Evolutionary conservation across 2,888 invertebrate species (phyloP), one percentile per base, ranked within the genome.

Genomic region (Lepidocyrtoides sp.): DNA sequence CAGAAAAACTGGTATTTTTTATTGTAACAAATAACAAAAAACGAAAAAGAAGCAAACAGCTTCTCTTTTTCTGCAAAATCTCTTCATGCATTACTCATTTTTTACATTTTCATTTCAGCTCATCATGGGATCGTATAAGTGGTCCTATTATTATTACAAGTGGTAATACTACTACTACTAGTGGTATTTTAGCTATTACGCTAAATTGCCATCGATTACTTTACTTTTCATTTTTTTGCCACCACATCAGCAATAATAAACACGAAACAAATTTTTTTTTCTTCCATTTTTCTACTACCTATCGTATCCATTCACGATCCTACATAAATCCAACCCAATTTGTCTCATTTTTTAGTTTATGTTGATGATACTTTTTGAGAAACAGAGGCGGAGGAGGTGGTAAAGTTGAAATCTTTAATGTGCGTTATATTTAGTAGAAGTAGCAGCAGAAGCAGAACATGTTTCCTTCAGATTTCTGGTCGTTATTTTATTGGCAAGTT

Each of bases 1-100:
- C 57, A 23, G 85, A 86, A 86, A 86, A 86, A 86, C 85, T 86
- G 85, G 85, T 86, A 72, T 86, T 86, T 84, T 84, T 84, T 75
- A 86, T 86, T 54, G 84, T 57, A 85, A 72, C 29, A 44, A 23
- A 41, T 20, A 54, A 14, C 41, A n/a, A n/a, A n/a, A n/a, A 29
- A n/a, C 69, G 26, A 32, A 3, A 57, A 7, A 7, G 2, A 75
- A 48, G n/a, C 44, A 41, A 63, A 36, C 69, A 69, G 36, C 32
- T 4, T 36, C 8, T 36, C 36, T 36, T 69, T 54, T 41, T 36
- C 69, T 7, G 17, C 5, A 20, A 69, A 17, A 36, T 36, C 36
- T 36, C 60, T 51, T 32, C 23, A 75, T 14, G 51, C 26, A 75
- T 54, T 69, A 63, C 63, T 7, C 0, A 63, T 20, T 23, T n/a